Evolutionary conservation across 2,888 invertebrate species (phyloP).

Genomic region (Neoaliturus tenellus): DNA sequence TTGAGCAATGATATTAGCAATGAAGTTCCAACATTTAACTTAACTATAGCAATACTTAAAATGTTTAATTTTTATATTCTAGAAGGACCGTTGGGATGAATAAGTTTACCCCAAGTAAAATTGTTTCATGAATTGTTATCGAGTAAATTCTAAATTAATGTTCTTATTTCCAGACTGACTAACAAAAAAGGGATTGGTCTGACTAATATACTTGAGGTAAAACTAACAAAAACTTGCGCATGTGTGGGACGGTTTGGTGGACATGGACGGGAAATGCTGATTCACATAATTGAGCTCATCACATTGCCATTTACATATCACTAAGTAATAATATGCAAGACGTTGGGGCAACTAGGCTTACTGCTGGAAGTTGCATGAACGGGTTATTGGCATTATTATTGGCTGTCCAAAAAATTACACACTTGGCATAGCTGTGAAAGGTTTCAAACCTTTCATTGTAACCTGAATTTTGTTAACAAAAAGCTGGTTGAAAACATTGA

Average conservation of each 20-base stretch:
- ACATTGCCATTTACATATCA: not conserved
- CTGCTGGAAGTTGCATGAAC: conserved; percentile 1
- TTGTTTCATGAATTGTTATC: too few relatives aligned
- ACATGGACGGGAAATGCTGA: not conserved
- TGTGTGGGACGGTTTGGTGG: conserved; percentile 2
- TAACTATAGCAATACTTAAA: too few relatives aligned
- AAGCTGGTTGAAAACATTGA: too few relatives aligned
- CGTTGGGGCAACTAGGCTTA: not conserved
- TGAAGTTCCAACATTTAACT: too few relatives aligned
- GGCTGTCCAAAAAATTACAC: too few relatives aligned
- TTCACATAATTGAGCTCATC: not conserved
- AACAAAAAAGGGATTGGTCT: conserved; percentile 36
- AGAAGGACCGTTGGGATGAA: too few relatives aligned
- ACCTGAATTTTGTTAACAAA: too few relatives aligned
- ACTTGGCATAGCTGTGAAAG: too few relatives aligned
- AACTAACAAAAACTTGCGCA: conserved; percentile 24
- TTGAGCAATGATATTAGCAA: too few relatives aligned
- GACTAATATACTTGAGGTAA: conserved; percentile 34
- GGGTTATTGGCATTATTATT: not conserved
- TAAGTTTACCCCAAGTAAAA: too few relatives aligned
- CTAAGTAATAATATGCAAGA: not conserved
- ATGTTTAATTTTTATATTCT: too few relatives aligned
- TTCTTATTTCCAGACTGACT: conserved; percentile 35
- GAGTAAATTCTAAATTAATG: not conserved
- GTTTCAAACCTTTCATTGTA: too few relatives aligned